phyloP scores from a whole-genome alignment of 2,888 invertebrate species.

The Crossocerus cetratus region DNA sequence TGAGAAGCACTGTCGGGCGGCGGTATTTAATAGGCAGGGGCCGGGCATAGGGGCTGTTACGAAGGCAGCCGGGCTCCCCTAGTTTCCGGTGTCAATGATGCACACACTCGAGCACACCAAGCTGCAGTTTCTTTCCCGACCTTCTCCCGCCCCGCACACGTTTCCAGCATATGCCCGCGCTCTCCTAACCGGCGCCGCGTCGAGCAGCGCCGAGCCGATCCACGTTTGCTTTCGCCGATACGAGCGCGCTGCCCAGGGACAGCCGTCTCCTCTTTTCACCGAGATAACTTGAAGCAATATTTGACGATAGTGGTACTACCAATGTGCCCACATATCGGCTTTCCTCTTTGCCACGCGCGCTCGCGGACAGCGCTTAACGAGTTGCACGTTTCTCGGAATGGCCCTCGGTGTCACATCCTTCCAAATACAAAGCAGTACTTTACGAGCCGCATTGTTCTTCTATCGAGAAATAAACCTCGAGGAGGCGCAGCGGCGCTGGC shows the following conservation, averaged over 20 bases:
- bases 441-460: no score
- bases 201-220: conserved; percentile 22
- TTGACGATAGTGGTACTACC: conserved; percentile 55
- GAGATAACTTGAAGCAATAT: conserved; percentile 67
- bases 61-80: conserved; percentile 54
- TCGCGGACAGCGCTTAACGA: no score
- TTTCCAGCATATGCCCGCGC: conserved; percentile 35
- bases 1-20: conserved; percentile 45
- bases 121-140: conserved; percentile 47
- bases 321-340: conserved; percentile 40
- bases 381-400: no score
- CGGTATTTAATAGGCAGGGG: conserved; percentile 50
- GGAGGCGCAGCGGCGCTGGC: neutral
- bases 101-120: conserved; percentile 41
- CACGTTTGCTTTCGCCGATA: conserved; percentile 50
- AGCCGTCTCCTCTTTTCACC: conserved; percentile 26
- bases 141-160: conserved; percentile 24
- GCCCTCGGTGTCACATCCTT: no score
- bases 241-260: conserved; percentile 28
- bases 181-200: conserved; percentile 14
- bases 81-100: conserved; percentile 69
- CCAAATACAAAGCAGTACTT: no score
- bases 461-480: no score
- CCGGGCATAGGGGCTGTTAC: conserved; percentile 55
- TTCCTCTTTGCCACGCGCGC: conserved; percentile 38